A percentile compares a stretch with the other conserved stretches of the same genome.
phyloP scores from a whole-genome alignment of 1,140 invertebrate genomes.

The Drosophila nebulosa region DNA sequence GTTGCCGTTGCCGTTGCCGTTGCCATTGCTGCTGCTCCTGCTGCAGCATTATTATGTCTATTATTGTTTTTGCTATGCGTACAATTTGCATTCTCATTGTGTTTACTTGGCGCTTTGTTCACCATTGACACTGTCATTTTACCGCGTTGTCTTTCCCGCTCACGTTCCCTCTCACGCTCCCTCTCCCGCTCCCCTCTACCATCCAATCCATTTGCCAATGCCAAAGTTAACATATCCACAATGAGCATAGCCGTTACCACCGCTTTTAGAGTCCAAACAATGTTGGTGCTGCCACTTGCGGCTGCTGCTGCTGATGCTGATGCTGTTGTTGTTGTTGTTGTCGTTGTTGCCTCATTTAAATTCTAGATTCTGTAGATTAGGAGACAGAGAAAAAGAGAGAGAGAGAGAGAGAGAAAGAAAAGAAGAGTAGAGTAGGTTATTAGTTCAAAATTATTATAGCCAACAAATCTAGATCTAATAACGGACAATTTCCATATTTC shows the following conservation, averaged over 20 bases:
- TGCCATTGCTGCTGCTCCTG: not conserved
- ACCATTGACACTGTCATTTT: constrained; percentile 38
- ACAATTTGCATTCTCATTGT: constrained; percentile 41
- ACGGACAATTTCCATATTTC: too few relatives aligned
- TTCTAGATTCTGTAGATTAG: not conserved
- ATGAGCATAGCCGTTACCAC: constrained; percentile 45
- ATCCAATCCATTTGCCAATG: constrained; percentile 39
- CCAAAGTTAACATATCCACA: constrained; percentile 65
- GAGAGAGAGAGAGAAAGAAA: too few relatives aligned
- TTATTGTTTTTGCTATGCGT: constrained; percentile 25
- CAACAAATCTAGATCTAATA: too few relatives aligned
- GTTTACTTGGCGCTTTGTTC: constrained; percentile 31
- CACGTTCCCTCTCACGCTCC: constrained; percentile 8
- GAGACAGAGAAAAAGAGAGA: too few relatives aligned
- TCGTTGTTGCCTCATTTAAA: constrained; percentile 3
- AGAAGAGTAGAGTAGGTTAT: not conserved
- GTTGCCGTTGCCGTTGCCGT: not conserved
- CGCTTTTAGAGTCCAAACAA: constrained; percentile 2
- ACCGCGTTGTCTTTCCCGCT: constrained; percentile 15
- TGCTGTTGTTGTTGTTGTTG: not conserved
- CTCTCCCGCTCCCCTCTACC: constrained; percentile 11
- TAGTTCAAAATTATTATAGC: not conserved
- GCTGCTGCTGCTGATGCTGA: too few relatives aligned
- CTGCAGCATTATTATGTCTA: constrained; percentile 9
- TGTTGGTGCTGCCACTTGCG: not conserved